Conservation (phyloP, 2,888 invertebrate species). For the Thelaira solivaga region DNA sequence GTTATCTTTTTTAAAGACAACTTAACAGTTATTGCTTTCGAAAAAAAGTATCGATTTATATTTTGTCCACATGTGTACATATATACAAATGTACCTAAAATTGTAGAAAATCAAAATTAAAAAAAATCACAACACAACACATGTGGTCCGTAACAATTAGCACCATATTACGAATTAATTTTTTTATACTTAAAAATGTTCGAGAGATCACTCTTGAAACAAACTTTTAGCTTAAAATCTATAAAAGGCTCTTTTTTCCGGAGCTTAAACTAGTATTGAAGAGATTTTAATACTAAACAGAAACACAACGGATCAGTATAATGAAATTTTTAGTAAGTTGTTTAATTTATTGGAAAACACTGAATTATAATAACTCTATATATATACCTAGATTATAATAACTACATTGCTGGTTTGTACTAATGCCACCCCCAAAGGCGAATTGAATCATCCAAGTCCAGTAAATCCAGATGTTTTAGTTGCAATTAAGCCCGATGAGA, state of each 20-base stretch:
- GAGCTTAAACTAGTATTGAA: constrained; percentile 40
- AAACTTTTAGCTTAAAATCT: constrained; percentile 32
- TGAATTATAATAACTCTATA: neutral
- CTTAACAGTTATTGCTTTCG: neutral
- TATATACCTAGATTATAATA: constrained; percentile 68
- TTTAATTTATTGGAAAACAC: neutral
- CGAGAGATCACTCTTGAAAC: constrained; percentile 5
- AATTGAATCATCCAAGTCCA: constrained; percentile 65
- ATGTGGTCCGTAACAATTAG: constrained; percentile 66
- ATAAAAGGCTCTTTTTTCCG: constrained; percentile 55
- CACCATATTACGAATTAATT: constrained; percentile 70
- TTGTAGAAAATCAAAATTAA: constrained; percentile 5
- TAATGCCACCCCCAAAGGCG: constrained; percentile 67
- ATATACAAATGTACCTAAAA: neutral
- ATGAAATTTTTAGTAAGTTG: constrained; percentile 54
- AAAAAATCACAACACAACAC: constrained; percentile 1
- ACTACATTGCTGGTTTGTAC: constrained; percentile 66
- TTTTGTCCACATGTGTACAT: neutral
- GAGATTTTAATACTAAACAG: constrained; percentile 4
- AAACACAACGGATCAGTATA: neutral
- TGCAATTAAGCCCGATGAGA: constrained; percentile 70
- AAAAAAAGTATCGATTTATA: neutral
- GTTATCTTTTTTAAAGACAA: neutral
- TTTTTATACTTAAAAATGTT: constrained; percentile 56
- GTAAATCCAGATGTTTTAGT: constrained; percentile 70